Evolutionary conservation across 1,140 invertebrate species (phyloP), one percentile per base, ranked within the genome.

Genomic region (Lepidurus arcticus): DNA sequence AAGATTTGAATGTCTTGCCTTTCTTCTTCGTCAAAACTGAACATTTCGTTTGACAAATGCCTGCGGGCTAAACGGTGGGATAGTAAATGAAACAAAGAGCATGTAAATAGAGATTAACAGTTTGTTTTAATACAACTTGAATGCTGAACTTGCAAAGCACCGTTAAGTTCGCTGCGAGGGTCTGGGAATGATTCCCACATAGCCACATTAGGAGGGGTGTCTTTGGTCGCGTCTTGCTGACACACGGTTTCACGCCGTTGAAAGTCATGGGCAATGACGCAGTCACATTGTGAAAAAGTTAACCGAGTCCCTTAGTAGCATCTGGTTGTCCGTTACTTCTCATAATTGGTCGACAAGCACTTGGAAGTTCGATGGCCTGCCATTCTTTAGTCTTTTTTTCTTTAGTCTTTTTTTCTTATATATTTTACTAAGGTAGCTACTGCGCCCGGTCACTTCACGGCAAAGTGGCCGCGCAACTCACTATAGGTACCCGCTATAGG

Each of bases 321-420:
- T 21, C 21, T n/a, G 13, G 53, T 7, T 65, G 53, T 65, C 53
- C 53, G 53, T 65, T 65, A 65, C 13, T 16, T 16, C 8, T 65
- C n/a, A 65, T 4, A 47, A 65, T 65, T 16, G 53, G 53, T 16
- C 21, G 13, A 21, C 21, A 13, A 65, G 53, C 53, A 65, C 53
- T 65, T n/a, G 21, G 21, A 65, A 65, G 53, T 65, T 65, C 53
- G 53, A 65, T 65, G 53, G 8, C 53, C 53, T 65, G 53, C 53
- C 13, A n/a, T 65, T 16, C 21, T 65, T 65, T 7, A 65, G 21
- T 13, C 6, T 13, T 21, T 13, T n/a, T n/a, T n/a, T n/a, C n/a
- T n/a, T n/a, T n/a, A n/a, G n/a, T n/a, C n/a, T 34, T 34, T 34
- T 34, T 34, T 34, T 34, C 34, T 34, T 34, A 34, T 34, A 26